A percentile compares a stretch with the other conserved stretches of the same genome.
phyloP scores from a whole-genome alignment of 1,140 invertebrate species.

The Himalopsyche phryganea region DNA sequence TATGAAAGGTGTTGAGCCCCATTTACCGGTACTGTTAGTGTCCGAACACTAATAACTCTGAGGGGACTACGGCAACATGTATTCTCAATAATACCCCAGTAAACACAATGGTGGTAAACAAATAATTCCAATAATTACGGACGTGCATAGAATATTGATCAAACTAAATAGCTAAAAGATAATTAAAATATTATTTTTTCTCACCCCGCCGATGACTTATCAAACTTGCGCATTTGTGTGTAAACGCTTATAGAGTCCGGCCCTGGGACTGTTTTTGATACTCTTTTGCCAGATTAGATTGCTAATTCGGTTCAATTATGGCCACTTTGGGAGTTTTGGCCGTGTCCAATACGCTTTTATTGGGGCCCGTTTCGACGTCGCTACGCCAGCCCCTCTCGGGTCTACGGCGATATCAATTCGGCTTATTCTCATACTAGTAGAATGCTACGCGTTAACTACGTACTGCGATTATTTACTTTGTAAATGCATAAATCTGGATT shows the following conservation, averaged over 20 bases:
- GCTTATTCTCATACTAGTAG: too few species aligned
- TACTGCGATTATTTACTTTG: constrained; percentile 27
- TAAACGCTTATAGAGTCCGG: constrained; percentile 3
- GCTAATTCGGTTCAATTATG: constrained; percentile 30
- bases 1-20: too few species aligned
- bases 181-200: constrained; percentile 2
- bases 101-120: too few species aligned
- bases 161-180: too few species aligned
- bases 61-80: too few species aligned
- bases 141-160: too few species aligned
- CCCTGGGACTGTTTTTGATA: constrained; percentile 16
- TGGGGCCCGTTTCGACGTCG: constrained; percentile 5
- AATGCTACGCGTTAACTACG: background rate
- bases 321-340: constrained; percentile 1
- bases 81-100: too few species aligned
- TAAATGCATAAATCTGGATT: constrained; percentile 28
- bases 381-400: background rate
- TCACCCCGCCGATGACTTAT: background rate
- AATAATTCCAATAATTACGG: too few species aligned
- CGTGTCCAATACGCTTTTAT: constrained; percentile 18
- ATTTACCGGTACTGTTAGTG: too few species aligned
- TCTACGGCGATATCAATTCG: background rate
- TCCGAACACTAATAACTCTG: too few species aligned
- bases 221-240: background rate
- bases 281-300: constrained; percentile 26